Evolutionary conservation across 2,888 invertebrate species (phyloP), one percentile per base, ranked within the genome.

Genomic region (Trachelus stipa): DNA sequence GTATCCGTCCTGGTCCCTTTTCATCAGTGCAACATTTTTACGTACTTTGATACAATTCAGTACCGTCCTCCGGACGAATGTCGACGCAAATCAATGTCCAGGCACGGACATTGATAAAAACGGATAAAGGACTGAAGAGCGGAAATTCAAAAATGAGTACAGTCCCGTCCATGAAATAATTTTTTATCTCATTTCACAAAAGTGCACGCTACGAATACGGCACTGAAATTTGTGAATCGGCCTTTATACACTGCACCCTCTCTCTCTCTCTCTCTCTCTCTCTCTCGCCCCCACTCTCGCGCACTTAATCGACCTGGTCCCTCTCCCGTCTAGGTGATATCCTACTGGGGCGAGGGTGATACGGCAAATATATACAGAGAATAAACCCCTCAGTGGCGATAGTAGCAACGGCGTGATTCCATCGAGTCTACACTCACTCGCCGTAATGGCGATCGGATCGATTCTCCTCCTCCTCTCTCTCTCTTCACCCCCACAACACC

Each of bases 371-470:
- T 90, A 90, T 88, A 89, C 87, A 87, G 83, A 85, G 87, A 88
- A 89, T 89, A 90, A 91, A 89, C 89, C 89, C 84, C 83, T 86
- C 85, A 85, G 56, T 56, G 71, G 23, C 71, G 71, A 30, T 23
- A 23, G 31, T 33, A 31, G 87, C 86, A 87, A 87, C 87, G 87
- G 86, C 87, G 90, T 90, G 90, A 91, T 91, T 90, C 90, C 88
- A 90, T 90, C 89, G 86, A 87, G 87, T 79, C 77, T 81, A 82
- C 87, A 87, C 89, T 88, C 90, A 87, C 89, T 88, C 89, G 83
- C 84, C 85, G 87, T 90, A 91, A 91, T 91, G 91, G 91, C 89
- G 88, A 91, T 91, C 87, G 90, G 89, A 91, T 91, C 90, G 90
- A 91, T 90, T 86, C 83, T 76, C 74, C 76, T 86, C 83, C 74